Base-by-base conservation (phyloP, 2,888 invertebrate genomes). In the Athrips mouffetella region DNA sequence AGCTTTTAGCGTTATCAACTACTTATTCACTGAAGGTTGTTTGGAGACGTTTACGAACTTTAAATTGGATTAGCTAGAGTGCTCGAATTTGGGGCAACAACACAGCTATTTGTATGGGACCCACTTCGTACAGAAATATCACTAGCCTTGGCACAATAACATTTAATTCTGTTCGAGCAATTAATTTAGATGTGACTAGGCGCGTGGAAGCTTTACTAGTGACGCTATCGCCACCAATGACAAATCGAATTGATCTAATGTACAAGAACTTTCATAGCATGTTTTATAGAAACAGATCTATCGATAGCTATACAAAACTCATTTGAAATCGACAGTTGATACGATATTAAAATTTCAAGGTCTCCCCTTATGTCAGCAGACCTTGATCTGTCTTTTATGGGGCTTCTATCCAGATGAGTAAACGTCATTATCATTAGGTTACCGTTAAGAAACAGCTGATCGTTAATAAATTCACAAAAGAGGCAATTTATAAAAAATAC, bases 121-220 rank as follows among this genome's bases (percentile, higher is more conserved):
- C 63, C 51, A 31, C 48, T 21, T 40, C 46, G 47, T 68, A 75
- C 73, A 67, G 72, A 71, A 72, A 62, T 66, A 68, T 52, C 57
- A 58, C 53, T 59, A 74, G 60, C 86, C 87, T 85, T 87, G 87
- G 76, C 87, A 84, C 70, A 73, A 80, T 82, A 86, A 81, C 79
- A 84, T 85, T 85, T 81, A 73, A 76, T 78, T 73, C 73, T 65
- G 69, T 57, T 64, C 58, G 53, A 70, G 73, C 79, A 80, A 82
- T 85, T 85, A 81, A 84, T 78, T 77, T 69, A 65, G 59, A 59
- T 62, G 51, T 40, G 70, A 63, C 61, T 58, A 63, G 63, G 52
- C 60, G 57, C 50, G 60, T 72, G 65, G 76, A 77, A 76, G 79
- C 70, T 63, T 61, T 58, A 70, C 60, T 51, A 63, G 63, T 67